phyloP scores from a whole-genome alignment of 2,797 vertebrate species.

The Poeciliopsis gracilis region DNA sequence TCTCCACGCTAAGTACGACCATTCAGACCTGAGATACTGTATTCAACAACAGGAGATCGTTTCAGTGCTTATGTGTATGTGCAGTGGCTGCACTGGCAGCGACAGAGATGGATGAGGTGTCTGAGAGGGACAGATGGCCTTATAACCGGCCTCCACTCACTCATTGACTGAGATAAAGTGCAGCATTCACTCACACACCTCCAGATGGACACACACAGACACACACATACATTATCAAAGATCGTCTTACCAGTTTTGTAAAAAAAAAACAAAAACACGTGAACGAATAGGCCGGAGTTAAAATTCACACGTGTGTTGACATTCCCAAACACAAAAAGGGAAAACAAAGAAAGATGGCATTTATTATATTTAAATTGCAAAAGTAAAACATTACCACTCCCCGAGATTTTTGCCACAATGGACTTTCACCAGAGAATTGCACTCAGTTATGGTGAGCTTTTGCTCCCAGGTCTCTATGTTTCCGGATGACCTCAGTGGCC shows the following conservation, averaged over 20 bases:
- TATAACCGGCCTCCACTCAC: constrained; percentile 70
- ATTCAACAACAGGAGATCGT: constrained; percentile 16
- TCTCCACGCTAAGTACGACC: neutral
- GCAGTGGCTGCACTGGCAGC: constrained; percentile 29
- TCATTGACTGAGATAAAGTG: constrained; percentile 71
- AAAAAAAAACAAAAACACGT: constrained; percentile 42
- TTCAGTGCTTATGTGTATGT: constrained; percentile 24
- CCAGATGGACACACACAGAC: constrained; percentile 21
- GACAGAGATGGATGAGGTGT: constrained; percentile 76
- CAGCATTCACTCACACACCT: constrained; percentile 32
- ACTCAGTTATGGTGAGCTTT: neutral
- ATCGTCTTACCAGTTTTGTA: constrained; percentile 49
- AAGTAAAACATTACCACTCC: constrained; percentile 7
- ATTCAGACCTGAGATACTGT: constrained; percentile 8
- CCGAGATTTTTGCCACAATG: constrained; percentile 25
- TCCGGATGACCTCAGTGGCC: constrained; percentile 69
- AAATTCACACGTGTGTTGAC: constrained; percentile 44
- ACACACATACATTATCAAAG: constrained; percentile 29
- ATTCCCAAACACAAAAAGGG: constrained; percentile 71
- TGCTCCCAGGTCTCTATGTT: constrained; percentile 52
- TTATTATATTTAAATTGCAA: constrained; percentile 45
- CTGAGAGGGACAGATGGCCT: constrained; percentile 75
- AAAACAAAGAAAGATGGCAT: constrained; percentile 38
- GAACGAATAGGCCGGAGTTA: constrained; percentile 57
- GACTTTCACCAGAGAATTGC: neutral